Base-by-base conservation (phyloP, 2,888 invertebrate genomes). In the Gymnoscelis rufifasciata region DNA sequence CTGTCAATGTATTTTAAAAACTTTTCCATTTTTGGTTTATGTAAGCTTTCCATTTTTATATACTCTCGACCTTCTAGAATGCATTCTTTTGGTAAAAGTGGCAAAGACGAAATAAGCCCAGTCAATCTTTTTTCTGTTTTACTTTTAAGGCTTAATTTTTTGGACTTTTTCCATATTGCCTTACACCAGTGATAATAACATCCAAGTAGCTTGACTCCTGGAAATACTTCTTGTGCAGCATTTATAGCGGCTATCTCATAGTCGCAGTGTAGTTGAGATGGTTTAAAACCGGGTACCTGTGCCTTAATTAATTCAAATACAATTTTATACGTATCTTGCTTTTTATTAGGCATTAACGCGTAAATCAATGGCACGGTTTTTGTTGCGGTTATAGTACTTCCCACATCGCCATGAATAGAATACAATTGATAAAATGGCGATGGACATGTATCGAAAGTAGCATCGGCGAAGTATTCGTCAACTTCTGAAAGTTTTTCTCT, bases 381-480 rank as follows among this genome's bases (percentile, higher is more conserved):
- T 10, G 11, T 28, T 5, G 2, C 2, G 8, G 11, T 28, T 5
- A 28, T 8, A 10, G 5, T 10, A 10, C 28, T 28, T 10, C 11
- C 28, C 5, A 10, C n/a, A n/a, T 28, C 28, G 10, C 28, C 28
- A 10, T 28, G 28, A 10, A 28, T 3, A 10, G 4, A 10, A 28
- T 10, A 28, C 10, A 28, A 28, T 28, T 28, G 28, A 28, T 28
- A 28, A 10, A 28, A 28, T 10, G 28, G 28, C 5, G 8, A 10
- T 5, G 28, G 28, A 11, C 19, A 19, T 2, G 3, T 3, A 5
- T 19, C 19, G 19, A 19, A 19, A 19, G 19, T 19, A 5, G 19
- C 19, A 5, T 19, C 19, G 10, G 8, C 29, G 23, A 15, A 15
- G 43, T n/a, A 23, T 43, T 44, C 27, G 24, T 41, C 26, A 24